Evolutionary conservation across 2,888 invertebrate species (phyloP).

Genomic region (Chloroclystis v-ata): DNA sequence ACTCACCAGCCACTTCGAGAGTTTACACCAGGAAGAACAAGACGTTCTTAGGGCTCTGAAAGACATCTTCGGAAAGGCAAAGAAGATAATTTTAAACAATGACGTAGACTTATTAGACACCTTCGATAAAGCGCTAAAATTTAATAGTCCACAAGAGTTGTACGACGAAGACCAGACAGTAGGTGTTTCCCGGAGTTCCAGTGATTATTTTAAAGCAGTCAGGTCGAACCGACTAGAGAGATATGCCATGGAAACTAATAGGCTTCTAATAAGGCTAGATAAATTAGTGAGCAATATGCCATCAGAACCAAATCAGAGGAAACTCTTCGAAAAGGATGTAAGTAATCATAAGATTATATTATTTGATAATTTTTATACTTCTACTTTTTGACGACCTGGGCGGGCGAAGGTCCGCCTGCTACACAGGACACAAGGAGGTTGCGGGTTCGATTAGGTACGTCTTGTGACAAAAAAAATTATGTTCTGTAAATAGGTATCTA

Average conservation of each 20-base stretch:
- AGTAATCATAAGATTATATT: slow-evolving; percentile 31
- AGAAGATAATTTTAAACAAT: slow-evolving; percentile 75
- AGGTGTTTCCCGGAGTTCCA: slow-evolving; percentile 82
- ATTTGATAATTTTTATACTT: no score
- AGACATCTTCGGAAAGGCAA: slow-evolving; percentile 93
- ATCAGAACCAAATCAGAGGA: slow-evolving; percentile 82
- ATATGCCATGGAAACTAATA: slow-evolving; percentile 96
- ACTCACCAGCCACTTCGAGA: slow-evolving; percentile 93
- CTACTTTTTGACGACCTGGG: no score
- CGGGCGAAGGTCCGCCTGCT: no score
- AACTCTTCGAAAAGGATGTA: slow-evolving; percentile 84
- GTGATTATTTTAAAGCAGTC: slow-evolving; percentile 86
- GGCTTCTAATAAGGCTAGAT: slow-evolving; percentile 94
- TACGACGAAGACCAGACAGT: slow-evolving; percentile 78
- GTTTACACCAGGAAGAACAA: slow-evolving; percentile 91
- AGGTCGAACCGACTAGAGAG: slow-evolving; percentile 84
- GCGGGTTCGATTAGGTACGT: no score
- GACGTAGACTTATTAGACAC: slow-evolving; percentile 80
- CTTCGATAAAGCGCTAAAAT: slow-evolving; percentile 75
- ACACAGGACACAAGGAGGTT: no score
- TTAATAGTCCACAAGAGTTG: slow-evolving; percentile 55
- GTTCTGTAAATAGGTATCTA: no score
- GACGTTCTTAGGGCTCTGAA: slow-evolving; percentile 88
- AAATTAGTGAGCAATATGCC: slow-evolving; percentile 91
- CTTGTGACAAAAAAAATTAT: no score